Conservation (phyloP, 2,113 vertebrate genomes). For the Pangasianodon gigas region DNA sequence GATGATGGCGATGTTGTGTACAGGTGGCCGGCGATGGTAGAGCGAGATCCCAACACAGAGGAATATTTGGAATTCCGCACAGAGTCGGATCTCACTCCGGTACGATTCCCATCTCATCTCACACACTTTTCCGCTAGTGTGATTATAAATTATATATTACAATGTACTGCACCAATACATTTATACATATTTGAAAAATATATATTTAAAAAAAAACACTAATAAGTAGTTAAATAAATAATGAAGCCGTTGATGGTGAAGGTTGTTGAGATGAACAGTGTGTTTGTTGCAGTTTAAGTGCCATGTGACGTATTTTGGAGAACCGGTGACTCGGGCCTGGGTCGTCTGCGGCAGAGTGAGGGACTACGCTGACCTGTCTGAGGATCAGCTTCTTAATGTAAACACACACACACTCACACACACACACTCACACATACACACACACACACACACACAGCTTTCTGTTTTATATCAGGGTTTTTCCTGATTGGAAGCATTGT, state of each 20-base stretch:
- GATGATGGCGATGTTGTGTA: slow-evolving; percentile 32
- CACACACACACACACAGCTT: background rate
- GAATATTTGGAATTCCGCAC: slow-evolving; percentile 69
- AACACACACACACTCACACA: slow-evolving; percentile 35
- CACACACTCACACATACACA: slow-evolving; percentile 22
- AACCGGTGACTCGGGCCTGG: slow-evolving; percentile 71
- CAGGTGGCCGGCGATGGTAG: slow-evolving; percentile 77
- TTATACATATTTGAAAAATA: background rate
- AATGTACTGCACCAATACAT: background rate
- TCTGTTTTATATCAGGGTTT: background rate
- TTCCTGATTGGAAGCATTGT: background rate
- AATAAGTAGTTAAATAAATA: background rate
- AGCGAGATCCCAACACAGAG: slow-evolving; percentile 70
- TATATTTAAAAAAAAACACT: background rate
- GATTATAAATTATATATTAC: background rate
- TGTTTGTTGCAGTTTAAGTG: slow-evolving; percentile 68
- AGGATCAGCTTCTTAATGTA: slow-evolving; percentile 56
- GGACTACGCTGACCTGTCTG: slow-evolving; percentile 62
- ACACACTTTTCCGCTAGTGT: background rate
- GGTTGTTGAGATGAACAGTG: background rate
- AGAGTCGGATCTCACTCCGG: slow-evolving; percentile 64
- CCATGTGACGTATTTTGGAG: slow-evolving; percentile 76
- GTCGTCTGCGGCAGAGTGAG: slow-evolving; percentile 66
- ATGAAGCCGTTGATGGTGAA: background rate
- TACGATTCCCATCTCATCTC: slow-evolving; percentile 55